Evolutionary conservation across 2,113 vertebrate genomes (phyloP).

Genomic region (Festucalex cinctus): DNA sequence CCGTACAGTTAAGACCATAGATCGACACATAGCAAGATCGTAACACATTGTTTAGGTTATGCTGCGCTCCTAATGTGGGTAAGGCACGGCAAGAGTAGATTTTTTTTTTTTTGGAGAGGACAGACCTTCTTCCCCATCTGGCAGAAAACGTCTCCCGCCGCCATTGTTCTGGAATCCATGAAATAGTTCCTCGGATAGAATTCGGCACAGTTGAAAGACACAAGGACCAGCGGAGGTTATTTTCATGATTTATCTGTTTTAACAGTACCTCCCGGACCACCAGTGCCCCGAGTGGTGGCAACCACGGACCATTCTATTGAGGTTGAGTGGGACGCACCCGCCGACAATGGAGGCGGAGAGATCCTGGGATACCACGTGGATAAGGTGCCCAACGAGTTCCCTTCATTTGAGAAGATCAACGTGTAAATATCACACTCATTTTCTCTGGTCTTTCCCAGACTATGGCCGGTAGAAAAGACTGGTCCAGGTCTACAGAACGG

Average conservation of each 20-base stretch:
- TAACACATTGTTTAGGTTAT: too few relatives aligned
- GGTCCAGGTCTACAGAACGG: constrained; percentile 92
- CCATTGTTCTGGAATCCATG: too few relatives aligned
- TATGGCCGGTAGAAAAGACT: constrained; percentile 85
- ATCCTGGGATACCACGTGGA: constrained; percentile 94
- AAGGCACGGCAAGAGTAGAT: too few relatives aligned
- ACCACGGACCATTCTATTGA: constrained; percentile 87
- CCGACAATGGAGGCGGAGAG: constrained; percentile 88
- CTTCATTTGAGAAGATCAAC: not conserved
- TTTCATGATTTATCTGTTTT: not conserved
- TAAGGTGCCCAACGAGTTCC: constrained; percentile 65
- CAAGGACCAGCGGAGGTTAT: too few relatives aligned
- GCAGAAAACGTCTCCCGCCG: too few relatives aligned
- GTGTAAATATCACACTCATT: not conserved
- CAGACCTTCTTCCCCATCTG: too few relatives aligned
- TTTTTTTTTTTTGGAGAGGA: too few relatives aligned
- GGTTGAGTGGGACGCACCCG: constrained; percentile 88
- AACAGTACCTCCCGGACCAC: constrained; percentile 91
- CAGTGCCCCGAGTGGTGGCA: constrained; percentile 77
- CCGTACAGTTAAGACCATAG: too few relatives aligned
- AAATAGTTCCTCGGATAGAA: too few relatives aligned
- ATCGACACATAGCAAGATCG: too few relatives aligned
- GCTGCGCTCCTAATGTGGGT: too few relatives aligned
- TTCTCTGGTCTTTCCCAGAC: constrained; percentile 46
- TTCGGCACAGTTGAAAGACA: too few relatives aligned